A percentile compares a stretch with the other conserved stretches of the same genome.
Evolutionary conservation across 2,113 vertebrate species (phyloP).

Genomic region (Dryoscopus gambensis): DNA sequence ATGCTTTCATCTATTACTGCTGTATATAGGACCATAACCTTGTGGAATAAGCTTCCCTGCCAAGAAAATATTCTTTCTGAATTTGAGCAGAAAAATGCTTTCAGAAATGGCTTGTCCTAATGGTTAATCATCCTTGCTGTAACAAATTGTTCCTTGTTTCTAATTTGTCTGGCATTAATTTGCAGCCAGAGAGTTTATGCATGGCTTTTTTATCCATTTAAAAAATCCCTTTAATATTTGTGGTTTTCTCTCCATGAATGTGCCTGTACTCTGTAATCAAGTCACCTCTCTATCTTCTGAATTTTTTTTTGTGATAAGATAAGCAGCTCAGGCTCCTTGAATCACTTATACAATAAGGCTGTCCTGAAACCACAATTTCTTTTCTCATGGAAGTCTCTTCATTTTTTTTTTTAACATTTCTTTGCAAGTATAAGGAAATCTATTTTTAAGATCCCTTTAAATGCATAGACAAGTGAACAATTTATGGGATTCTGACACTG

Average conservation of each 20-base stretch:
- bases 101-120: not conserved
- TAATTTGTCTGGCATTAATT: conserved; percentile 7
- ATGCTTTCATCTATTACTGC: not conserved
- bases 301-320: not conserved
- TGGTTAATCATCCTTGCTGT: conserved; percentile 12
- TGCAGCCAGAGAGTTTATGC: not conserved
- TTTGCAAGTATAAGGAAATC: not conserved
- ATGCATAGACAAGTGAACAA: not conserved
- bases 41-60: not conserved
- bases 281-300: not conserved
- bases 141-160: conserved; percentile 23
- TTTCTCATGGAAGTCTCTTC: not conserved
- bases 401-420: not conserved
- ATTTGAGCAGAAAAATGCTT: not conserved
- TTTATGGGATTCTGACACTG: not conserved
- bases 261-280: not conserved
- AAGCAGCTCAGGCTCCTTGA: not conserved
- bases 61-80: not conserved
- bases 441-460: not conserved
- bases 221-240: not conserved
- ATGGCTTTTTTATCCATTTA: not conserved
- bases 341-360: not conserved
- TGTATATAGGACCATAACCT: not conserved
- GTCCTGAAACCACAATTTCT: not conserved
- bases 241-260: not conserved